Evolutionary conservation across 1,140 invertebrate genomes (phyloP).

Genomic region (Pygmarrhopalites habei): DNA sequence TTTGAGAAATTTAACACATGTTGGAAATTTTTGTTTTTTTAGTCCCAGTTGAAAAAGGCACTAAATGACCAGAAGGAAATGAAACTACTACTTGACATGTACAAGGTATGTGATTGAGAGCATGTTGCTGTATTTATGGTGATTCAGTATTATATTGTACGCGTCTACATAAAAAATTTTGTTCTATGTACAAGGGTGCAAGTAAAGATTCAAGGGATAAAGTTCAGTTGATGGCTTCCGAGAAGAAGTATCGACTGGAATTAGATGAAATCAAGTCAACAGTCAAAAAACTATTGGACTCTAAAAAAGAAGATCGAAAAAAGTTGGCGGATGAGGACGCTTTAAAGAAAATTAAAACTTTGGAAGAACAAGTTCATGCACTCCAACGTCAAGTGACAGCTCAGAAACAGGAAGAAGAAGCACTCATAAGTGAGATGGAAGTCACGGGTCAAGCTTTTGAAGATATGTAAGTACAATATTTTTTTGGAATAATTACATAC

Average conservation of each 20-base stretch:
- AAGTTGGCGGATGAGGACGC: slow-evolving; percentile 93
- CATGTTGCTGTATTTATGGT: too few relatives aligned
- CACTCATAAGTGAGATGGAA: slow-evolving; percentile 96
- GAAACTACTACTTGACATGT: slow-evolving; percentile 92
- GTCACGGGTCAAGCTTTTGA: slow-evolving; percentile 98
- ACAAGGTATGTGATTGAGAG: too few relatives aligned
- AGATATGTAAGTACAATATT: too few relatives aligned
- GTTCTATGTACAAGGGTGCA: too few relatives aligned
- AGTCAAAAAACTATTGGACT: slow-evolving; percentile 78
- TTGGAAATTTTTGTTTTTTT: too few relatives aligned
- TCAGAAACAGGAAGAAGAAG: slow-evolving; percentile 78
- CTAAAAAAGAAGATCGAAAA: slow-evolving; percentile 81
- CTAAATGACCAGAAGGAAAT: slow-evolving; percentile 83
- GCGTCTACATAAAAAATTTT: too few relatives aligned
- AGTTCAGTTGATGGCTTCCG: slow-evolving; percentile 89
- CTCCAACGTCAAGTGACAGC: slow-evolving; percentile 51
- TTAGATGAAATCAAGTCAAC: slow-evolving; percentile 80
- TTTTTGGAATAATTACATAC: too few relatives aligned
- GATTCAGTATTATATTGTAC: too few relatives aligned
- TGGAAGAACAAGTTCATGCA: slow-evolving; percentile 71
- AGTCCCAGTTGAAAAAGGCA: slow-evolving; percentile 63
- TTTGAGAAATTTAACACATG: too few relatives aligned
- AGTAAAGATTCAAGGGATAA: slow-evolving; percentile 94
- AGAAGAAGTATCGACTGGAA: slow-evolving; percentile 81
- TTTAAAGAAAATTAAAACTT: slow-evolving; percentile 84